A percentile compares a stretch with the other conserved stretches of the same genome.
These are phyloP conservation scores for Varanus komodoensis DNA, from an alignment of 2,113 vertebrate species.

Conservation along the genomic window DNA sequence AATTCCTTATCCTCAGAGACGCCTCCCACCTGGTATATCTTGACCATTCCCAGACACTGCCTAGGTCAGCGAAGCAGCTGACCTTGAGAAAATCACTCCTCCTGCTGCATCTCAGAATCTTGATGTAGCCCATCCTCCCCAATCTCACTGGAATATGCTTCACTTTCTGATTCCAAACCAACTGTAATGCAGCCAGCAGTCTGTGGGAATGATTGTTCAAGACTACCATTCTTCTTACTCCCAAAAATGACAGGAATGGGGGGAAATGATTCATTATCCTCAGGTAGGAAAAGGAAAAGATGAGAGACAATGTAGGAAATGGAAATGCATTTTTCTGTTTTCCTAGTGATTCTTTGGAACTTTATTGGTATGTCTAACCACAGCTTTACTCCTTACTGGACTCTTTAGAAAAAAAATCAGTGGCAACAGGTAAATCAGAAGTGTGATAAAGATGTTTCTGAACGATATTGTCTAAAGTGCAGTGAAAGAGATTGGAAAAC, in stretches of 20 bases:
- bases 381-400: background rate
- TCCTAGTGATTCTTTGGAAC: background rate
- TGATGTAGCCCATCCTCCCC: no score
- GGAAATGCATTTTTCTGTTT: background rate
- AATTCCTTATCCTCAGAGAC: no score
- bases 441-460: background rate
- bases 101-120: no score
- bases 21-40: no score
- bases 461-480: background rate
- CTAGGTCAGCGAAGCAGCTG: no score
- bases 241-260: background rate
- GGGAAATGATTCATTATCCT: conserved; percentile 2
- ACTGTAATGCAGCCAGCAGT: no score
- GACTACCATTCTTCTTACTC: no score
- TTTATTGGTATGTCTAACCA: background rate
- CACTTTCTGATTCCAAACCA: no score
- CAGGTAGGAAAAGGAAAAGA: background rate
- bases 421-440: background rate
- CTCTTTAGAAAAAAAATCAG: background rate
- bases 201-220: no score
- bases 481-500: background rate
- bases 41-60: no score
- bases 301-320: background rate
- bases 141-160: no score
- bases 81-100: no score